phyloP scores from a whole-genome alignment of 2,888 invertebrate species.

The Sinodicranocentrus sp. region DNA sequence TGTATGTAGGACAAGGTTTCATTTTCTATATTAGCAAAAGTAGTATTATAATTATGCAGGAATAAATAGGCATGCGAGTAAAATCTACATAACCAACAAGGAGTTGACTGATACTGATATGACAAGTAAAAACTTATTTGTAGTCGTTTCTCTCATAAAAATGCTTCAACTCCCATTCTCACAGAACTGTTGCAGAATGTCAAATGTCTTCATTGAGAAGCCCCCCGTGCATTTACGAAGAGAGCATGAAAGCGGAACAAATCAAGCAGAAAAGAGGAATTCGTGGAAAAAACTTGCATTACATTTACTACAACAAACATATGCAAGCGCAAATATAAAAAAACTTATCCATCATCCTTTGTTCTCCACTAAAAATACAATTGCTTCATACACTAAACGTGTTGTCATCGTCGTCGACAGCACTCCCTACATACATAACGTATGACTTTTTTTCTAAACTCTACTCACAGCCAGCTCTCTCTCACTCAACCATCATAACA shows the following conservation, averaged over 20 bases:
- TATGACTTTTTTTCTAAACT: constrained; percentile 1
- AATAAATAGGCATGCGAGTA: no score
- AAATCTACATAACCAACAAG: no score
- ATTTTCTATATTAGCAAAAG: no score
- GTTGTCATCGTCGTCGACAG: constrained; percentile 28
- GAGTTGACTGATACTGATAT: not conserved
- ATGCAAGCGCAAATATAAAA: constrained; percentile 16
- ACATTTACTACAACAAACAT: not conserved
- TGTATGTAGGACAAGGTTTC: no score
- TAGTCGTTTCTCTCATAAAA: no score
- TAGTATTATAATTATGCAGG: no score
- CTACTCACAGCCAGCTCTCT: not conserved
- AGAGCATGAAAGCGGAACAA: constrained; percentile 17
- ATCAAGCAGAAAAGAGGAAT: constrained; percentile 23
- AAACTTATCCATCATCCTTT: constrained; percentile 26
- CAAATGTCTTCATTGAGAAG: not conserved
- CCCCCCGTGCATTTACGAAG: not conserved
- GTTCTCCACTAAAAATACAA: not conserved
- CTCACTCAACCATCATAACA: not conserved
- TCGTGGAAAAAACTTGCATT: constrained; percentile 3
- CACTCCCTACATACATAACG: not conserved
- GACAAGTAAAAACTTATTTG: no score
- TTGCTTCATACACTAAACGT: constrained; percentile 24
- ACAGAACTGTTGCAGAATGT: not conserved
- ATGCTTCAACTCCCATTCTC: no score